Base-by-base conservation (phyloP, 2,888 invertebrate genomes). In the Tinea trinotella region DNA sequence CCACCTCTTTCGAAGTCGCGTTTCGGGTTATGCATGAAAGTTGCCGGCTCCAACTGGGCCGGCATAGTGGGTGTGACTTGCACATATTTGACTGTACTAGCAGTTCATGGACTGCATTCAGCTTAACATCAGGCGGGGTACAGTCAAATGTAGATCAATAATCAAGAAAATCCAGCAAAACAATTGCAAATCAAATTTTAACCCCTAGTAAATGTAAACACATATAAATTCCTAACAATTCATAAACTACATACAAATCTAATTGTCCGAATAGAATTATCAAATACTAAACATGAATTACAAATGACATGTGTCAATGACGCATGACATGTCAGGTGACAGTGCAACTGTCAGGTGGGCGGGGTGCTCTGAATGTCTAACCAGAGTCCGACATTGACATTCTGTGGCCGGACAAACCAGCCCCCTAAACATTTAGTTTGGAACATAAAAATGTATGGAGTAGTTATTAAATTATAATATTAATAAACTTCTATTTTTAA, bases 361-460 rank as follows among this genome's bases (percentile, higher is more conserved):
- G 36, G 44, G 53, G 40, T 35, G 36, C 22, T 7, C 19, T 40
- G 53, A 35, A 53, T 52, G 34, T 34, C 35, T 53, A 40, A 40
- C 36, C 12, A 10, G 4, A 18, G 24, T 24, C 50, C 72, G 80
- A 84, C 84, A 82, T 74, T 84, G 83, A 85, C 82, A 80, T 71
- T 71, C 75, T 70, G 72, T 74, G 72, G 73, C 75, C 61, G 77
- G 79, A 83, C 83, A 77, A 79, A 72, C 75, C 78, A 70, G 71
- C 69, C 75, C 76, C 76, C 81, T 76, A 73, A 80, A 82, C 83
- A 80, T 83, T 82, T 81, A 80, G 78, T 78, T 76, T 68, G 60
- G 74, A 71, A 72, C 61, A 66, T n/a, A 13, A 58, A 64, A 59
- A 59, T 46, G 1, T 0, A 20, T 74, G 54, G 58, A 58, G 53